phyloP scores from a whole-genome alignment of 2,888 invertebrate genomes.

The Tiliacea aurago region DNA sequence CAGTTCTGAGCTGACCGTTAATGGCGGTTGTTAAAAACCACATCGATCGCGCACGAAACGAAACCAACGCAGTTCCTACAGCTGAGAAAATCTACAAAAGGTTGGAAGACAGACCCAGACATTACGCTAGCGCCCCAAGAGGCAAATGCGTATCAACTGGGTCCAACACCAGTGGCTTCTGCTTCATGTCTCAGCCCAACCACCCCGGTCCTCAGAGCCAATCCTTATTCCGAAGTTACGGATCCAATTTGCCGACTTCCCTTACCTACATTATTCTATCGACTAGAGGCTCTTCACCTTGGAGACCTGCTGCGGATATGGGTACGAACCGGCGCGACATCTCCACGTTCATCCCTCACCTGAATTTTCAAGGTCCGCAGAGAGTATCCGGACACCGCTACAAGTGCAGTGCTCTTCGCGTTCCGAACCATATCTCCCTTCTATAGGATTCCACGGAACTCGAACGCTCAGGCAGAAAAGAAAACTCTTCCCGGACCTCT shows the following conservation, averaged over 20 bases:
- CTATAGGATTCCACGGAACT: slow-evolving; percentile 87
- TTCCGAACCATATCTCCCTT: slow-evolving; percentile 88
- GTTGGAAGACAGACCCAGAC: neutral
- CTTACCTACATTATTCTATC: slow-evolving; percentile 92
- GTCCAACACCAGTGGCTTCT: neutral
- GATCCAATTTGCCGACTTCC: slow-evolving; percentile 93
- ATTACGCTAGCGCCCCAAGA: neutral
- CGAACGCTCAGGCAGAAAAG: slow-evolving; percentile 80
- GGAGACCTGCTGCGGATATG: slow-evolving; percentile 95
- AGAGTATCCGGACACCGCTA: slow-evolving; percentile 76
- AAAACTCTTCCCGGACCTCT: slow-evolving; percentile 90
- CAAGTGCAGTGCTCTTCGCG: slow-evolving; percentile 76
- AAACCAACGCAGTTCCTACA: slow-evolving; percentile 62
- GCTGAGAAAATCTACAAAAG: slow-evolving; percentile 17
- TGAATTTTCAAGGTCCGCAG: slow-evolving; percentile 81
- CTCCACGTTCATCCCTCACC: slow-evolving; percentile 77
- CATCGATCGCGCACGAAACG: slow-evolving; percentile 58
- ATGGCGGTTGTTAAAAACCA: slow-evolving; percentile 70
- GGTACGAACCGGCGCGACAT: slow-evolving; percentile 90
- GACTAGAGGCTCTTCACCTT: slow-evolving; percentile 79
- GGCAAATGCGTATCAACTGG: neutral
- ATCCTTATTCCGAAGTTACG: slow-evolving; percentile 93
- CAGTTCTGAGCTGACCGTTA: slow-evolving; percentile 91
- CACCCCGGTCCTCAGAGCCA: slow-evolving; percentile 89
- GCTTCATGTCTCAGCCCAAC: slow-evolving; percentile 23